A percentile compares a stretch with the other conserved stretches of the same genome.
These are phyloP conservation scores for Cryptocephalus moraei DNA, from an alignment of 2,888 invertebrate species.

Conservation along the genomic window DNA sequence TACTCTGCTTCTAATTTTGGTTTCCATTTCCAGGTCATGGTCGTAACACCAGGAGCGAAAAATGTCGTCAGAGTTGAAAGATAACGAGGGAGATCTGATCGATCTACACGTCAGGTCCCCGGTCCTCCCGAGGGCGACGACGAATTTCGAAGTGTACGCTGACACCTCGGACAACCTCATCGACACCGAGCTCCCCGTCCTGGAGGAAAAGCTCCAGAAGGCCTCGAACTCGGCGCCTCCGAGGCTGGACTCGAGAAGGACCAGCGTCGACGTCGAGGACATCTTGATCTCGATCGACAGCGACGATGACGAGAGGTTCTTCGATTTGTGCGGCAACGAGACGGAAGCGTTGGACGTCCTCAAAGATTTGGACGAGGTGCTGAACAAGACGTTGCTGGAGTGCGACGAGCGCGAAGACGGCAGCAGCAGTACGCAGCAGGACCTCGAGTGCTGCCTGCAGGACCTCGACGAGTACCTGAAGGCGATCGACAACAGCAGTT, in stretches of 20 bases:
- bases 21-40: constrained; percentile 20
- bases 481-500: constrained; percentile 31
- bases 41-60: constrained; percentile 4
- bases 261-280: constrained; percentile 32
- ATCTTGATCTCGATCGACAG: constrained; percentile 33
- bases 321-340: constrained; percentile 7
- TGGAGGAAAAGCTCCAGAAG: constrained; percentile 32
- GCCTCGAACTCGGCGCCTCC: constrained; percentile 15
- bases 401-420: constrained; percentile 35
- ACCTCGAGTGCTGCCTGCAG: constrained; percentile 37
- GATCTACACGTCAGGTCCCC: constrained; percentile 32
- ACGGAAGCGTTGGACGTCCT: constrained; percentile 43
- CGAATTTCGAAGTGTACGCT: constrained; percentile 7
- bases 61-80: constrained; percentile 15
- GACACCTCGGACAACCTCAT: constrained; percentile 27
- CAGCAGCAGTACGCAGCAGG: constrained; percentile 22
- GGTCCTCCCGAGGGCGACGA: constrained; percentile 21
- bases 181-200: constrained; percentile 32
- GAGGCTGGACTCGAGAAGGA: constrained; percentile 11
- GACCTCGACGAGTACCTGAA: constrained; percentile 46
- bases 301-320: constrained; percentile 4
- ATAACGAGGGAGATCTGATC: constrained; percentile 29
- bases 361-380: constrained; percentile 48
- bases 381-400: constrained; percentile 34
- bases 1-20: neutral